Conservation (phyloP, 2,113 vertebrate species). For the Pteropus alecto region DNA sequence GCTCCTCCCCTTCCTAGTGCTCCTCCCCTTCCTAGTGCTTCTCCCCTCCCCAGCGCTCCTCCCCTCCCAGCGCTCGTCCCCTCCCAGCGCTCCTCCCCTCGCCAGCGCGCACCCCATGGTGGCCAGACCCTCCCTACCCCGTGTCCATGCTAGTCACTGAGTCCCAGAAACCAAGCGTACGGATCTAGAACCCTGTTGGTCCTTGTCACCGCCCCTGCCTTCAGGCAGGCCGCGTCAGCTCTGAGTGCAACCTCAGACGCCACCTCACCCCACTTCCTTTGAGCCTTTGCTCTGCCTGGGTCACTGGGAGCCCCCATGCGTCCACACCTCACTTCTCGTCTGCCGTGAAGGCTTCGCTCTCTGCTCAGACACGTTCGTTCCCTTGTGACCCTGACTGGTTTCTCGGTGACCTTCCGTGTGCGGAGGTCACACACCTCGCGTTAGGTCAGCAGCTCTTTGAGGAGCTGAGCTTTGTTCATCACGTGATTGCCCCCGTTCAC, state of each 20-base stretch:
- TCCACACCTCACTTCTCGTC: too few relatives aligned
- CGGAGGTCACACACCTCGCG: too few relatives aligned
- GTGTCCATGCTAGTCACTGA: accelerated
- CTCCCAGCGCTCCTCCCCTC: too few relatives aligned
- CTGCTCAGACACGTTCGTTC: neutral
- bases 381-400: neutral
- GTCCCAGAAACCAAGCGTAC: neutral
- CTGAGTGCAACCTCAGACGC: neutral
- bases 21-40: too few relatives aligned
- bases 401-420: neutral
- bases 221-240: neutral
- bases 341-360: neutral
- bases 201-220: neutral
- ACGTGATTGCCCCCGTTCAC: neutral
- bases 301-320: neutral
- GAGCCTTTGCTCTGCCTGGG: neutral
- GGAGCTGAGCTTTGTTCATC: neutral
- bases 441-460: neutral
- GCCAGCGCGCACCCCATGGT: accelerated
- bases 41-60: too few relatives aligned
- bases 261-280: neutral
- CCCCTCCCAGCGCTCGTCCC: too few relatives aligned
- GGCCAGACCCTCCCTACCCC: neutral
- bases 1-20: too few relatives aligned
- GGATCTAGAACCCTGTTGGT: neutral